Conservation (phyloP, 2,113 vertebrate species). For the Butorides virescens region DNA sequence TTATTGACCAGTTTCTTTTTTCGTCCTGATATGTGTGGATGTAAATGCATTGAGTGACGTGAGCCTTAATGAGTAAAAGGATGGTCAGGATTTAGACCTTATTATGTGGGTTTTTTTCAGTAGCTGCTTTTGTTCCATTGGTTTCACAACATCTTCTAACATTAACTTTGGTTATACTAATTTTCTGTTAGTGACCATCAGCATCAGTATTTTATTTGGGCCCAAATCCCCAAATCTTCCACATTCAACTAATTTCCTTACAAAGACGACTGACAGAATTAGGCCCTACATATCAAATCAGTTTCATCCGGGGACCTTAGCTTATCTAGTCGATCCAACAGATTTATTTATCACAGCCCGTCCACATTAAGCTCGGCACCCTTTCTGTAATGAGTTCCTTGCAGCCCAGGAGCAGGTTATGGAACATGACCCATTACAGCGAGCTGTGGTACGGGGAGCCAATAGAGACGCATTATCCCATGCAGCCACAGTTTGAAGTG, state of each 20-base stretch:
- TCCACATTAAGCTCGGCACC: neutral
- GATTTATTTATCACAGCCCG: slow-evolving; percentile 24
- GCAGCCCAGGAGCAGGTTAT: neutral
- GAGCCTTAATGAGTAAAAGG: neutral
- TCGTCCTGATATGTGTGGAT: neutral
- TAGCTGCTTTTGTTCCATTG: neutral
- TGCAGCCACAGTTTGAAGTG: slow-evolving; percentile 8
- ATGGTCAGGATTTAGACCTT: neutral
- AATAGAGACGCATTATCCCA: slow-evolving; percentile 34
- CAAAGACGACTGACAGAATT: neutral
- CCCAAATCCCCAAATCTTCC: neutral
- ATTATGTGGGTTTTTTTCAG: neutral
- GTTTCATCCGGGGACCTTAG: neutral
- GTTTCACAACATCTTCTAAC: neutral
- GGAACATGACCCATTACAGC: neutral
- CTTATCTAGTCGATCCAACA: neutral
- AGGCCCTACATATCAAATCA: neutral
- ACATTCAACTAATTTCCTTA: neutral
- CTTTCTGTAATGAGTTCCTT: slow-evolving; percentile 21
- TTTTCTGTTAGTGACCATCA: neutral
- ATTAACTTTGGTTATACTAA: neutral
- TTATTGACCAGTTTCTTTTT: neutral
- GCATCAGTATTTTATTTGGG: neutral
- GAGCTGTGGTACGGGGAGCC: neutral
- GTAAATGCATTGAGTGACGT: neutral